Percentiles rank a stretch among this genome's conserved stretches.
These are phyloP conservation scores for Semnornis frantzii DNA, from an alignment of 2,113 vertebrate genomes.

Conservation along the genomic window DNA sequence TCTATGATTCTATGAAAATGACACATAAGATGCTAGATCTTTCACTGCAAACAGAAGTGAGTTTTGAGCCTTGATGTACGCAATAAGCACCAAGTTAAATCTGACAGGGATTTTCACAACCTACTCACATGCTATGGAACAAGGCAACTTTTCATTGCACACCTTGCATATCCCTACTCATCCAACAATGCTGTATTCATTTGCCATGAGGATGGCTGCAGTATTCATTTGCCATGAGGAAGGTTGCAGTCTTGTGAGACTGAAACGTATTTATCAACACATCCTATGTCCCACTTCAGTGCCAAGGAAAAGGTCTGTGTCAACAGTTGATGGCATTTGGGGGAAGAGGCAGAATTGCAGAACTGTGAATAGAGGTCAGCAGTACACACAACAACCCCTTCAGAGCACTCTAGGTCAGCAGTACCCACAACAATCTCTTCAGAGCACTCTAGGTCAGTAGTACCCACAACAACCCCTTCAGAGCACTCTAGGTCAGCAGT, in stretches of 20 bases:
- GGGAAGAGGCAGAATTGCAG: background rate
- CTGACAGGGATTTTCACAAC: background rate
- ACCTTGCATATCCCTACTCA: background rate
- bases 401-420: background rate
- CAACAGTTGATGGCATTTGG: background rate
- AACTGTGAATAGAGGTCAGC: background rate
- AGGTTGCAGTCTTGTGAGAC: background rate
- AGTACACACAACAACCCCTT: background rate
- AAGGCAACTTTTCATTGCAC: background rate
- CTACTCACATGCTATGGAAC: background rate
- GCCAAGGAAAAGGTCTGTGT: background rate
- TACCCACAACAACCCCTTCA: too few relatives aligned
- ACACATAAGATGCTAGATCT: conserved; percentile 22
- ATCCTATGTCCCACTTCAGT: background rate
- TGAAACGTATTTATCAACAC: background rate
- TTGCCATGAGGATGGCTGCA: background rate
- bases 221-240: too few relatives aligned
- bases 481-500: too few relatives aligned
- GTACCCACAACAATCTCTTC: background rate
- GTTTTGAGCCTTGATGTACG: background rate
- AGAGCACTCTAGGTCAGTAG: background rate
- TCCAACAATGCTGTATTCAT: background rate
- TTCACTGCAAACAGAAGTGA: background rate
- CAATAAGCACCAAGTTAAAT: background rate
- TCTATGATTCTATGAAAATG: background rate